These are phyloP conservation scores for Amphimallon solstitiale DNA, from an alignment of 2,888 invertebrate species.

Conservation along the genomic window DNA sequence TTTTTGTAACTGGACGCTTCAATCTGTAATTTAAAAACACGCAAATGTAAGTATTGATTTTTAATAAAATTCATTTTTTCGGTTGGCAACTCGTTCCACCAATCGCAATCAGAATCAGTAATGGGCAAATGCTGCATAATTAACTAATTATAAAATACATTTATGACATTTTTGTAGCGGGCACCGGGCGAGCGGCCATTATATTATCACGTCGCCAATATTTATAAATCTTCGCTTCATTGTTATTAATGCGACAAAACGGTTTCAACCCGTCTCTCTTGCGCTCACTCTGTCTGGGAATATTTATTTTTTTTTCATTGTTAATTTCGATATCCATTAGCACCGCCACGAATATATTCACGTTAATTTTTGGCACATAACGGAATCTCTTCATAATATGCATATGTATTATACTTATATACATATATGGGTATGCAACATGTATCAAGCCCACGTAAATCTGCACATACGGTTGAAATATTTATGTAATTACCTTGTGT, in stretches of 20 bases:
- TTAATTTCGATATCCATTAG: constrained; percentile 31
- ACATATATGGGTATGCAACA: no score
- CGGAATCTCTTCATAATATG: not conserved
- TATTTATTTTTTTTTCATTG: constrained; percentile 25
- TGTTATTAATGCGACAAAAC: constrained; percentile 34
- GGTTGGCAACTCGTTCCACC: constrained; percentile 62
- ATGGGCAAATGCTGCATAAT: constrained; percentile 63
- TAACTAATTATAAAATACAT: constrained; percentile 63
- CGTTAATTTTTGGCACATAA: constrained; percentile 15
- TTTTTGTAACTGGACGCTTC: constrained; percentile 62
- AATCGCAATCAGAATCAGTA: constrained; percentile 62
- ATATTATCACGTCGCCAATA: constrained; percentile 41
- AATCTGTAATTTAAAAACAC: constrained; percentile 65
- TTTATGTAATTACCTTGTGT: no score
- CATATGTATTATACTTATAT: no score
- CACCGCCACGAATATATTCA: constrained; percentile 10
- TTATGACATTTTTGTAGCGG: constrained; percentile 52
- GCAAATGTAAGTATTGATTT: constrained; percentile 64
- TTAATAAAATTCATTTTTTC: constrained; percentile 65
- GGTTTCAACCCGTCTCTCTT: constrained; percentile 6
- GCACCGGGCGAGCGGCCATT: constrained; percentile 30
- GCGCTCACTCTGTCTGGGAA: not conserved
- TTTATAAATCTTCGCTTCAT: constrained; percentile 41
- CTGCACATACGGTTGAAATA: no score
- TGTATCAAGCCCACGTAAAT: no score